Evolutionary conservation across 2,888 invertebrate genomes (phyloP), one percentile per base, ranked within the genome.

Genomic region (Agrochola macilenta): DNA sequence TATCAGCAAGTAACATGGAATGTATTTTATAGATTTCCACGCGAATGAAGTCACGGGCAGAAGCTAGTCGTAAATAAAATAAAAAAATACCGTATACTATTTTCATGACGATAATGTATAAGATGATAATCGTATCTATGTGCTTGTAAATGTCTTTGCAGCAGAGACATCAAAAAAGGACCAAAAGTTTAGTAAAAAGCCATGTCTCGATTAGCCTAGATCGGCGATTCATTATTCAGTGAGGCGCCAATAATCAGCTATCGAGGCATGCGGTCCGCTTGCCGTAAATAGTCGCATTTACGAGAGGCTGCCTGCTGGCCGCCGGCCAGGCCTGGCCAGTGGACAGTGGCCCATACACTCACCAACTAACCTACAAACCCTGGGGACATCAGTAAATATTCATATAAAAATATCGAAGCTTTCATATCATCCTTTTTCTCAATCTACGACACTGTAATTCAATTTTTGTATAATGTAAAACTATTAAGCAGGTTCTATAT

Each of bases 191-290:
- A 76, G 80, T 85, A 89, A 89, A 91, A 91, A 90, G 91, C 89
- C 84, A 89, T 89, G 91, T 91, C 93, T 94, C 93, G 93, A 95
- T 95, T 94, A 95, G 94, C 93, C 92, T 88, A 93, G 92, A 93
- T 94, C 88, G 91, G 78, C 89, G 89, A 91, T 93, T 93, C 89
- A 95, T 95, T 94, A 95, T 94, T 93, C 94, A 94, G 91, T 78
- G 89, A 92, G 94, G 94, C 95, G 94, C 94, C 94, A 93, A 93
- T 94, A 93, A 94, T 92, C 93, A 92, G 91, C 90, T 90, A 87
- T 90, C 73, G 85, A 89, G 91, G 92, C 90, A 92, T 91, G 92
- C 91, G 89, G 89, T 87, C 79, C 89, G 85, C 79, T 84, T 83
- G 90, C 91, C 89, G 90, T 91, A 93, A 93, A 93, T 93, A 93